Evolutionary conservation across 2,888 invertebrate genomes (phyloP).

Genomic region (Phengaris arion): DNA sequence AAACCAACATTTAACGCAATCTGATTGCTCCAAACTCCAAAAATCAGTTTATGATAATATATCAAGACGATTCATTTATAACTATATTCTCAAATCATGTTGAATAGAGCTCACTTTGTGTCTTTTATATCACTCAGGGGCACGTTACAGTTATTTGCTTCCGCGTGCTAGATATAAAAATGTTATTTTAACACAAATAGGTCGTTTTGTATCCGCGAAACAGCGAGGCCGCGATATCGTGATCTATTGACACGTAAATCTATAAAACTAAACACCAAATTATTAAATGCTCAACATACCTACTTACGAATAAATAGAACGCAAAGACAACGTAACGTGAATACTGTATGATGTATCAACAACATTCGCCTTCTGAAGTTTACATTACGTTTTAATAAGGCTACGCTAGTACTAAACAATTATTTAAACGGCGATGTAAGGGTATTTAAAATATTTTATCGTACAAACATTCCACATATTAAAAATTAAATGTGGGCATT

Average conservation of each 20-base stretch:
- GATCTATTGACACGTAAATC: not conserved
- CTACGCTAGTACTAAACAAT: not conserved
- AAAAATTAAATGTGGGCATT: constrained; percentile 12
- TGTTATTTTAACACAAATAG: constrained; percentile 30
- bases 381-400: constrained; percentile 14
- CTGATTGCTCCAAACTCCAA: too few relatives aligned
- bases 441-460: constrained; percentile 12
- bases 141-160: constrained; percentile 31
- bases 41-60: too few relatives aligned
- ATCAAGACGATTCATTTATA: too few relatives aligned
- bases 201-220: not conserved
- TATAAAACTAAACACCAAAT: not conserved
- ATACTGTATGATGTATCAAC: not conserved
- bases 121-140: not conserved
- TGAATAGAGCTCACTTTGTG: too few relatives aligned
- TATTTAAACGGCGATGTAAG: not conserved
- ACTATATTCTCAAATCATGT: too few relatives aligned
- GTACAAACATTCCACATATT: constrained; percentile 2
- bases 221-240: not conserved
- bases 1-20: too few relatives aligned
- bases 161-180: constrained; percentile 36
- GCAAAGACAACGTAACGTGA: not conserved
- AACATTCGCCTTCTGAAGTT: not conserved
- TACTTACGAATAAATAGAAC: not conserved
- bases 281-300: not conserved